phyloP scores from a whole-genome alignment of 2,797 vertebrate species.

The Zenarchopterus dispar region DNA sequence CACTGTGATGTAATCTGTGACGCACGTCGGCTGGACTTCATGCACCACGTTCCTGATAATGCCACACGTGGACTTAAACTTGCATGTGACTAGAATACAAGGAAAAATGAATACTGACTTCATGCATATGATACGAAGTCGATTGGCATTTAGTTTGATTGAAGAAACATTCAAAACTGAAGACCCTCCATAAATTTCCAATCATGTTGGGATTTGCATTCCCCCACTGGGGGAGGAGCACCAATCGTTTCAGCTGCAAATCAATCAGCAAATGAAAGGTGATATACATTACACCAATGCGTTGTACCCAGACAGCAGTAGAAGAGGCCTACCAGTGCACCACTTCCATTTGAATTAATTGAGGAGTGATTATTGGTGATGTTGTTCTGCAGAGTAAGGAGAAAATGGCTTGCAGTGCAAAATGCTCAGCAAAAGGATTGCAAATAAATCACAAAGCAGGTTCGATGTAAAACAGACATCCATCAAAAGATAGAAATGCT shows the following conservation, averaged over 20 bases:
- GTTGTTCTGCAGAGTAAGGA: constrained; percentile 60
- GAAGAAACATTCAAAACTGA: constrained; percentile 70
- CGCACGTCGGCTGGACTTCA: constrained; percentile 4
- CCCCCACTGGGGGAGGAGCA: constrained; percentile 33
- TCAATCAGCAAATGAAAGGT: constrained; percentile 71
- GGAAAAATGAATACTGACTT: constrained; percentile 15
- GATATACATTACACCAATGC: constrained; percentile 68
- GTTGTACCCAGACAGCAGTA: constrained; percentile 51
- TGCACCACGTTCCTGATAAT: constrained; percentile 5
- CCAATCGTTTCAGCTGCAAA: constrained; percentile 72
- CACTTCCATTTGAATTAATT: constrained; percentile 77
- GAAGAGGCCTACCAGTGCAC: constrained; percentile 66
- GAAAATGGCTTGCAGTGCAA: constrained; percentile 70
- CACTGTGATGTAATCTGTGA: constrained; percentile 36
- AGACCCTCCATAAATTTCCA: constrained; percentile 66
- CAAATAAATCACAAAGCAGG: constrained; percentile 65
- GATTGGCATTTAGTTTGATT: constrained; percentile 62
- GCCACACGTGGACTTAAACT: constrained; percentile 23
- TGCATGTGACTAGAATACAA: constrained; percentile 29
- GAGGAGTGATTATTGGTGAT: constrained; percentile 73
- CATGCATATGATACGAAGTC: constrained; percentile 49
- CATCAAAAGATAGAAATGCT: constrained; percentile 64
- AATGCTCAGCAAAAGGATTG: constrained; percentile 54
- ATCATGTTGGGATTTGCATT: constrained; percentile 26
- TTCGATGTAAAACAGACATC: constrained; percentile 72